Percentiles rank a stretch among this genome's conserved stretches.
Evolutionary conservation across 2,797 vertebrate genomes (phyloP).

Genomic region (Pangasius sanitwongsei): DNA sequence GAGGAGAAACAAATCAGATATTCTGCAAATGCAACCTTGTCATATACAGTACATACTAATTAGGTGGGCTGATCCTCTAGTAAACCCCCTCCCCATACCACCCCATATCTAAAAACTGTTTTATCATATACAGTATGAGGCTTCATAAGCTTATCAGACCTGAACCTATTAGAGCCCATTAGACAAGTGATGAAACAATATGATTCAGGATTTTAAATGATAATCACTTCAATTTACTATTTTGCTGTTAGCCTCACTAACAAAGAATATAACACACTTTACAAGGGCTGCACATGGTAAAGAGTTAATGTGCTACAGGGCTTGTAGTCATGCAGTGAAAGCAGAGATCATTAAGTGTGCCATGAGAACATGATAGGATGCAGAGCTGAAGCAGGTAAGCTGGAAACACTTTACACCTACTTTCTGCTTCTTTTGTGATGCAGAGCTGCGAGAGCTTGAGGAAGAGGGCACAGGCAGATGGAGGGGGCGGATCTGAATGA

Average conservation of each 20-base stretch:
- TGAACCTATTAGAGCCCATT: neutral
- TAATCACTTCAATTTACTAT: neutral
- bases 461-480: conserved; percentile 26
- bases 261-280: conserved; percentile 18
- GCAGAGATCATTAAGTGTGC: neutral
- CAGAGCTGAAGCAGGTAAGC: conserved; percentile 3
- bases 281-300: neutral
- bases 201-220: neutral
- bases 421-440: conserved; percentile 23
- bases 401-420: conserved; percentile 29
- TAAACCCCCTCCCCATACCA: neutral
- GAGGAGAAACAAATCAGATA: neutral
- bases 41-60: neutral
- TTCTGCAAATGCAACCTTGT: neutral
- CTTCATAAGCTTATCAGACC: neutral
- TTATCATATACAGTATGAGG: neutral
- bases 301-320: neutral
- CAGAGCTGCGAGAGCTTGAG: neutral
- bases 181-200: neutral
- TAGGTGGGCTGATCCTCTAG: neutral
- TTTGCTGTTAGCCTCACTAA: neutral
- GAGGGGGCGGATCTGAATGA: conserved; percentile 1
- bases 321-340: neutral
- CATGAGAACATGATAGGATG: neutral
- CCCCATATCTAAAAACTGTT: neutral